Evolutionary conservation across 1,140 invertebrate genomes (phyloP), one percentile per base, ranked within the genome.

Genomic region (Steinernema khuongi): DNA sequence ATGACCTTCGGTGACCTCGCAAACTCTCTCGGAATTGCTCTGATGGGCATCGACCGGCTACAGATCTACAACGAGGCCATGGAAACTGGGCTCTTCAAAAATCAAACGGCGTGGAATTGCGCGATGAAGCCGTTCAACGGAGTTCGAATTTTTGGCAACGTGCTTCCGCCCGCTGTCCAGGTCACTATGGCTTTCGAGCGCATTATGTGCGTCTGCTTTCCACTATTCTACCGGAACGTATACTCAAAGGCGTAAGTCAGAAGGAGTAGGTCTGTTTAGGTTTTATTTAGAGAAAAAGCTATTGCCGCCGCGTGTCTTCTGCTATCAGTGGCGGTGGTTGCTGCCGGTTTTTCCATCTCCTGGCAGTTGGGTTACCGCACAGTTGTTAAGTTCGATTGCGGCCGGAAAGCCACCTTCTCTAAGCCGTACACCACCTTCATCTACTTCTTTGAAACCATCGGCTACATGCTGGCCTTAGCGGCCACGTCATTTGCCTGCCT

Each of bases 71-170:
- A 60, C 26, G 7, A 60, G 22, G 50, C 50, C 11, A 22, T 22
- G 11, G 22, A 26, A 60, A 60, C 50, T 7, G 7, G 7, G 14
- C 4, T 60, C 19, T 60, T 60, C 22, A 11, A 7, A 4, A 60
- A 22, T 22, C 4, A 60, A 26, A 60, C 7, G 11, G 7, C 50
- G 11, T 26, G 11, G 11, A 17, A 4, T 4, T 60, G 50, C 22
- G 50, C 50, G 11, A 60, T 60, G 50, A 60, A 60, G 26, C 50
- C 50, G 11, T 60, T 60, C 22, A 60, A 60, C 22, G 50, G 50
- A 7, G 26, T 60, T 26, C 11, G 50, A 2, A 60, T 60, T 26
- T 7, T 26, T 22, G 50, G 50, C 14, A 60, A 60, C 50, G 50
- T 60, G 50, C 50, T 60, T 7, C 50, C 50, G 11, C 50, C 50